Percentiles rank a stretch among this genome's conserved stretches.
These are phyloP conservation scores for Ditylenchus dipsaci DNA, from an alignment of 1,140 invertebrate species.

Conservation along the genomic window DNA sequence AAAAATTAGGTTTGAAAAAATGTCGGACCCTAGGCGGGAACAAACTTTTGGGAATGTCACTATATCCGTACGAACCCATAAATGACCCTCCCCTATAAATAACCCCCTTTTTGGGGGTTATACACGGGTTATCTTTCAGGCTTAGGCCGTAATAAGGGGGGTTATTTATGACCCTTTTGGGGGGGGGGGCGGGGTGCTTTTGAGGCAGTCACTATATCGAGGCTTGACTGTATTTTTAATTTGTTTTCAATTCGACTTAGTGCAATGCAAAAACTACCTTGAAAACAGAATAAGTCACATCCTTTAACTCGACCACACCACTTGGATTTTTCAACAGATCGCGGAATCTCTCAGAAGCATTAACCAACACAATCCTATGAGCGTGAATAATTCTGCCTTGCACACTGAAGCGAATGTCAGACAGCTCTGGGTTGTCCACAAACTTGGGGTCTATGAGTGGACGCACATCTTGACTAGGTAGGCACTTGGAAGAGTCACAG, in stretches of 20 bases:
- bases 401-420: conserved; percentile 23
- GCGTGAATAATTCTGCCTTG: conserved; percentile 19
- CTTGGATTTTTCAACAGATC: conserved; percentile 15
- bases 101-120: too few species aligned
- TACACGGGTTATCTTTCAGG: too few species aligned
- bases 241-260: not conserved
- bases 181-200: too few species aligned
- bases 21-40: too few species aligned
- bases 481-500: not conserved
- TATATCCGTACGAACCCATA: too few species aligned
- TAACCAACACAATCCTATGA: conserved; percentile 28
- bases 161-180: too few species aligned
- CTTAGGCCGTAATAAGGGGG: too few species aligned
- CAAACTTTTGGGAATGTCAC: too few species aligned
- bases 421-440: conserved; percentile 22
- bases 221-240: not conserved
- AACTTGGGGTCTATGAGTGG: conserved; percentile 23
- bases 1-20: too few species aligned
- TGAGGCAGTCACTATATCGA: too few species aligned
- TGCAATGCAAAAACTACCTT: conserved; percentile 1
- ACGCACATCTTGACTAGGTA: not conserved
- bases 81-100: too few species aligned
- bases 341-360: conserved; percentile 18
- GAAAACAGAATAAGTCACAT: not conserved
- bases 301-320: not conserved